phyloP scores from a whole-genome alignment of 37 sponge, comb jelly and placozoan genomes.

The Oopsacas minuta region DNA sequence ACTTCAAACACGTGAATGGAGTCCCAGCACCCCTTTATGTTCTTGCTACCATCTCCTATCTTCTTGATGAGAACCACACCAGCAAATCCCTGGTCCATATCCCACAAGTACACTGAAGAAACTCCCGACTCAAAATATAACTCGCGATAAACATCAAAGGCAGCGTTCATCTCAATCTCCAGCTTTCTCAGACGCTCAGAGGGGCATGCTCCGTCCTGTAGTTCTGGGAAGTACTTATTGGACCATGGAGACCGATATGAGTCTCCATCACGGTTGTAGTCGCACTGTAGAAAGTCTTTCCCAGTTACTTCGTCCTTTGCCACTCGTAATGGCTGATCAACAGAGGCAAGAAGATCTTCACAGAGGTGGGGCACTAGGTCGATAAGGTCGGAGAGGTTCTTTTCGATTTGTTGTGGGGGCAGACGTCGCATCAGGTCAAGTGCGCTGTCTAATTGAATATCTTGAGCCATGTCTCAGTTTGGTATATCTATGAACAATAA shows the following conservation, averaged over 20 bases:
- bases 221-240: constrained; percentile 79
- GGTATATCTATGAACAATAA: no score
- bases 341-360: constrained; percentile 88
- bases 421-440: constrained; percentile 88
- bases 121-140: constrained; percentile 90
- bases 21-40: constrained; percentile 94
- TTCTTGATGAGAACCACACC: constrained; percentile 92
- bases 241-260: constrained; percentile 96
- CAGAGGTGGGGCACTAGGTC: constrained; percentile 82
- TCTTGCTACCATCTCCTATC: constrained; percentile 55
- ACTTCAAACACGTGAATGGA: constrained; percentile 96
- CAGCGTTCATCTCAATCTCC: constrained; percentile 86
- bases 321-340: constrained; percentile 89
- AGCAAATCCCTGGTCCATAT: constrained; percentile 87
- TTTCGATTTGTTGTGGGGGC: constrained; percentile 93
- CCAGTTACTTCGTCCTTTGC: constrained; percentile 70
- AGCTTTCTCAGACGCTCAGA: constrained; percentile 60
- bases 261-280: constrained; percentile 98
- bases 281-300: constrained; percentile 89
- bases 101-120: constrained; percentile 92
- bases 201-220: constrained; percentile 69
- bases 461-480: constrained; percentile 18
- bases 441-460: constrained; percentile 88
- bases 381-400: constrained; percentile 83
- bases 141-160: constrained; percentile 90